Base-by-base conservation (phyloP, 1,140 invertebrate genomes). In the Eubasilissa regina region DNA sequence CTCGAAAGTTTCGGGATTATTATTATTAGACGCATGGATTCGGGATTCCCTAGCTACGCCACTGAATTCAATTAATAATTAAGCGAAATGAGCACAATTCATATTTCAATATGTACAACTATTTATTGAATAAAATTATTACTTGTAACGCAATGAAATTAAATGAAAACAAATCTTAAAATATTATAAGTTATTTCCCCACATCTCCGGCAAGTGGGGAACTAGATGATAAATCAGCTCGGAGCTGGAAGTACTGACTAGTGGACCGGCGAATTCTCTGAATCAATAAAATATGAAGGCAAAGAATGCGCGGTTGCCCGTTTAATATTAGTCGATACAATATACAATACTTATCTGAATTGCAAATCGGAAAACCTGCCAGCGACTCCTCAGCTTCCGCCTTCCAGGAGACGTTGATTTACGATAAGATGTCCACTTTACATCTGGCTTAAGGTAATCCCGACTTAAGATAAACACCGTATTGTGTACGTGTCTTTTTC, bases 341-440 rank as follows among this genome's bases (percentile, higher is more conserved):
- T 64, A 64, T 25, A 44, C 60, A 43, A 64, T 64, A 25, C 19
- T 10, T 25, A 64, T 64, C 60, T 64, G 60, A 64, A 64, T 64
- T 64, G 60, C 60, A 13, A 64, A 64, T 64, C 60, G 35, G 19
- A 19, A 64, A 25, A n/a, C 60, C 21, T 35, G 19, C 35, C 10
- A 8, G 21, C 60, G 35, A 35, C 10, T 64, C 60, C 25, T 35
- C 25, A 12, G 60, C 60, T 64, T 64, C 60, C 60, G 19, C 60
- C 60, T 64, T 35, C 8, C 4, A 56, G 15, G 19, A 21, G 21
- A 58, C 55, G 21, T 35, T 35, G 25, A 35, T 35, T 35, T 35
- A 19, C 15, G 55, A 58, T 58, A 58, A 58, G 55, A 58, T 58
- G 55, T 58, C 55, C 55, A 12, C 12, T 58, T 15, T 58, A 21